These are phyloP conservation scores for Hydrophis major DNA, from an alignment of 2,797 vertebrate species.

Conservation along the genomic window DNA sequence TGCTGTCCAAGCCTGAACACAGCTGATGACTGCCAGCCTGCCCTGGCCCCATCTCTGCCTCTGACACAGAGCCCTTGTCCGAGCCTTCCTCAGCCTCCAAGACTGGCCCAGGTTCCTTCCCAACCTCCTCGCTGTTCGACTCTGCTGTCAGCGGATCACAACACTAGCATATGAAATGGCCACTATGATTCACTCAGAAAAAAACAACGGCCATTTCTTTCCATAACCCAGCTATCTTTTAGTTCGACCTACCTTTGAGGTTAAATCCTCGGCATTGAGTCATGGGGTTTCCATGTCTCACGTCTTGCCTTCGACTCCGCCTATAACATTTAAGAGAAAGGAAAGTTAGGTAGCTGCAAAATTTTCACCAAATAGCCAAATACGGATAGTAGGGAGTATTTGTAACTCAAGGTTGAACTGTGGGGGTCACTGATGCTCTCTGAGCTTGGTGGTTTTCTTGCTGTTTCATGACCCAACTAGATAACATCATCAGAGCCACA, in stretches of 20 bases:
- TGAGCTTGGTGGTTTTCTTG: background rate
- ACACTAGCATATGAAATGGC: constrained; percentile 4
- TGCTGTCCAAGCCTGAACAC: too few species aligned
- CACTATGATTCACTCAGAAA: constrained; percentile 35
- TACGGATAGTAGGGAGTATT: background rate
- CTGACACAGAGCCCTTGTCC: too few species aligned
- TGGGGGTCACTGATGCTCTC: background rate
- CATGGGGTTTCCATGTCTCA: constrained; percentile 94
- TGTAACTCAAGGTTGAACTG: background rate
- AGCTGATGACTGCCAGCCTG: too few species aligned
- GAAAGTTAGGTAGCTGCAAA: constrained; percentile 1
- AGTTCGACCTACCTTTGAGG: constrained; percentile 85
- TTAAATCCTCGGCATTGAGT: constrained; percentile 98
- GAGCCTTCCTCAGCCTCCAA: too few species aligned
- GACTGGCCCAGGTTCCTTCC: too few species aligned
- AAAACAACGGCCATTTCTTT: constrained; percentile 25
- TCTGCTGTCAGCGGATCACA: too few species aligned
- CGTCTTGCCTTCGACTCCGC: constrained; percentile 94
- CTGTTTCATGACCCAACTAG: background rate
- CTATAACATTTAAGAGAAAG: constrained; percentile 63
- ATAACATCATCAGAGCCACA: background rate
- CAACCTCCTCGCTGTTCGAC: too few species aligned
- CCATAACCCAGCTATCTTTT: background rate
- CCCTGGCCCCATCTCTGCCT: too few species aligned
- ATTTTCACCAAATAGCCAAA: background rate